Conservation (phyloP, 2,797 vertebrate genomes). For the Sebastes alutus region DNA sequence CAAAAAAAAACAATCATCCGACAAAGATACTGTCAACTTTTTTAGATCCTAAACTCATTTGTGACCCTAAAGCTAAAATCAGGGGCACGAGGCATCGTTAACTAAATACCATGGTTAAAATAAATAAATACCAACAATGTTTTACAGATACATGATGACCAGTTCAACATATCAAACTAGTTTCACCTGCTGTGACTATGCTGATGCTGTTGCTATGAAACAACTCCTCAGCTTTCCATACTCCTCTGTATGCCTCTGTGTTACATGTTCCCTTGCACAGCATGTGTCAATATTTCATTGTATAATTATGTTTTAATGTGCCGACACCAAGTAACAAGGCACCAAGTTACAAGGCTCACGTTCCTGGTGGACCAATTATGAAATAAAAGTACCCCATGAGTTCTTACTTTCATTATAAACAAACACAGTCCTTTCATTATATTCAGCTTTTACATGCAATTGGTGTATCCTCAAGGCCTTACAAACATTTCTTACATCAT, state of each 20-base stretch:
- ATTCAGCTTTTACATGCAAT: not conserved
- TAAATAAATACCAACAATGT: not conserved
- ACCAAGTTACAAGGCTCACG: not conserved
- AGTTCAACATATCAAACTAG: not conserved
- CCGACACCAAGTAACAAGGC: not conserved
- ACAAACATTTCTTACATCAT: not conserved
- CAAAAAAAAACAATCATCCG: too few relatives aligned
- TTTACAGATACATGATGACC: not conserved
- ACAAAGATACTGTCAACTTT: too few relatives aligned
- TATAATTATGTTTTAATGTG: not conserved
- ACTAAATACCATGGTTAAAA: not conserved
- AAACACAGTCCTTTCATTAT: not conserved
- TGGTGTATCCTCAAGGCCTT: not conserved
- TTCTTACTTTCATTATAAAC: not conserved
- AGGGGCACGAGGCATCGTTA: not conserved
- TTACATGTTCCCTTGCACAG: not conserved
- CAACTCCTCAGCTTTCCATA: not conserved
- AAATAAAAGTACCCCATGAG: not conserved
- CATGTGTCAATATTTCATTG: not conserved
- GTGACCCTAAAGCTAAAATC: not conserved
- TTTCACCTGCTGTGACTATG: not conserved
- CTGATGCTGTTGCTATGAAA: not conserved
- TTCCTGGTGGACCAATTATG: not conserved
- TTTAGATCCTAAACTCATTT: not conserved
- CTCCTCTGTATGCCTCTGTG: not conserved